Conservation (phyloP, 1,140 invertebrate genomes). For the Heterodera carotae region DNA sequence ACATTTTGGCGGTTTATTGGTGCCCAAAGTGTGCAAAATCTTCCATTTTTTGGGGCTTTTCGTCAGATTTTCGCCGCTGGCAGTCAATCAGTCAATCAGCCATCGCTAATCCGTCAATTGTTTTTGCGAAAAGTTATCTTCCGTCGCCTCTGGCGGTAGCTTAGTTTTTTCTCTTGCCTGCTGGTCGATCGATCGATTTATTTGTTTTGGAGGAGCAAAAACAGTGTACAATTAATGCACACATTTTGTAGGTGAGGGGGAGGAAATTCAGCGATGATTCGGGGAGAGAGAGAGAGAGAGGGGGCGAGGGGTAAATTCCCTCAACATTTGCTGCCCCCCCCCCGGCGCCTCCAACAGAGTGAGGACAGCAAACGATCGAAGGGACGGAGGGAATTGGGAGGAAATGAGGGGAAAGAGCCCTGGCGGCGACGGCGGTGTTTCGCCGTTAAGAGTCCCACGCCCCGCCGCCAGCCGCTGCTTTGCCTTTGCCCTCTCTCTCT, state of each 20-base stretch:
- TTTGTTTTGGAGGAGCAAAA: not conserved
- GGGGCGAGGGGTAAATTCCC: too few relatives aligned
- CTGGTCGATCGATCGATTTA: not conserved
- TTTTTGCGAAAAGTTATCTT: not conserved
- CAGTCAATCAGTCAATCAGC: not conserved
- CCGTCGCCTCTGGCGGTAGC: not conserved
- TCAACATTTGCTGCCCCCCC: not conserved
- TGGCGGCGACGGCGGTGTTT: too few relatives aligned
- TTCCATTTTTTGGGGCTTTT: not conserved
- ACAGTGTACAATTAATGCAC: not conserved
- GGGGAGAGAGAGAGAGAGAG: too few relatives aligned
- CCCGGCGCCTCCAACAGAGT: not conserved
- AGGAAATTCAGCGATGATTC: not conserved
- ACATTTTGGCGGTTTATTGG: not conserved
- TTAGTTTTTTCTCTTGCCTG: not conserved
- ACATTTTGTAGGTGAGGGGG: not conserved
- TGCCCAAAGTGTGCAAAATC: not conserved
- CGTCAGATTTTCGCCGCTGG: not conserved
- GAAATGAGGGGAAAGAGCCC: not conserved
- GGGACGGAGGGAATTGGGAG: too few relatives aligned
- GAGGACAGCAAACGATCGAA: not conserved
- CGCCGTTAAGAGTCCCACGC: too few relatives aligned
- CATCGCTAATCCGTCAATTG: not conserved
- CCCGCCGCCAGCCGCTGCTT: too few relatives aligned
- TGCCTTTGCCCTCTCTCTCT: too few relatives aligned